Base-by-base conservation (phyloP, 1,140 invertebrate species). In the Lamellibrachia luymesi region DNA sequence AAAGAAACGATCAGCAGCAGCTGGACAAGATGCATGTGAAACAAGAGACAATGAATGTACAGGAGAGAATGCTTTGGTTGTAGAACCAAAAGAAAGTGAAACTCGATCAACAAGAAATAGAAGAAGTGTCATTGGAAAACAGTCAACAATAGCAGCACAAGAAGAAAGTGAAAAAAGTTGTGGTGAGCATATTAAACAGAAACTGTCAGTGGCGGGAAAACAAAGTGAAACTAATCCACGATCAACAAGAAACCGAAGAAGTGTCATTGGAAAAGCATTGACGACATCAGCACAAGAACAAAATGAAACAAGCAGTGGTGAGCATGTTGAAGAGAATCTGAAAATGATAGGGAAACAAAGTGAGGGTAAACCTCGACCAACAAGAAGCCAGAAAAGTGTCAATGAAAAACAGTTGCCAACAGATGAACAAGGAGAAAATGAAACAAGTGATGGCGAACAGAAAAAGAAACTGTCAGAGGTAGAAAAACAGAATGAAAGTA, bases 31-130 rank as follows among this genome's bases (percentile, higher is more conserved):
- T 4, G 38, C 8, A 93, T 38, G 22, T 90, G 56, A 90, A 93
- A 38, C 52, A 49, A 7, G 4, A 91, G 92, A 90, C 25, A 64
- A 90, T 5, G 89, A 27, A 90, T 25, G 27, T n/a, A 90, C 50
- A 8, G 89, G 49, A 27, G 90, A 8, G 27, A 80, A 90, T 25
- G 51, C 13, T 25, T 25, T 25, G 49, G 56, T 50, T 90, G 2
- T 50, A 93, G 89, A 91, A 91, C 7, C 7, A 92, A 92, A 93
- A 4, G n/a, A 27, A 92, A 50, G 49, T 50, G 93, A 92, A 92
- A 56, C 27, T 49, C 51, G 64, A 13, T 50, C 8, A 25, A 93
- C n/a, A 25, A 17, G 27, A 93, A 80, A 10, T 92, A 90, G 92
- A 93, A 90, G 49, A 22, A 93, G 92, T 49, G 56, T 6, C 22